A percentile compares a stretch with the other conserved stretches of the same genome.
These are phyloP conservation scores for Pardalotus punctatus DNA, from an alignment of 2,113 vertebrate species.

Conservation along the genomic window DNA sequence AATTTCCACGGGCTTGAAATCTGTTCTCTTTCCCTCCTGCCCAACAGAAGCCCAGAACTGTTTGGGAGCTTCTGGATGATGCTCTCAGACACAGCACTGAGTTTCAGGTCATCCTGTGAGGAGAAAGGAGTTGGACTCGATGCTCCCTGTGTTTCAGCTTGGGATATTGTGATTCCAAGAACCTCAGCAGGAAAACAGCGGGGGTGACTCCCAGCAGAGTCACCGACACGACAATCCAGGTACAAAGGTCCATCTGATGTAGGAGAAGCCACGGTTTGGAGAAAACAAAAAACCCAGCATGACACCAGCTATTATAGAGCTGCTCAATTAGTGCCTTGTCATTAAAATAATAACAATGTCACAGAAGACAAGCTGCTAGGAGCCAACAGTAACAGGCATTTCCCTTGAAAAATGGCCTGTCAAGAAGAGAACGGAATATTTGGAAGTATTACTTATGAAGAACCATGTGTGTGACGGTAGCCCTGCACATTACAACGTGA, in stretches of 20 bases:
- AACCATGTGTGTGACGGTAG: background rate
- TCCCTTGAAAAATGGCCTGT: background rate
- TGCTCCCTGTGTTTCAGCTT: fast-evolving
- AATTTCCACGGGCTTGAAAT: background rate
- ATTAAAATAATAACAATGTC: background rate
- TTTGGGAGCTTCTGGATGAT: background rate
- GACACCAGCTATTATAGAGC: background rate
- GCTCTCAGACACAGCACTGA: background rate
- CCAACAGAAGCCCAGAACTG: background rate
- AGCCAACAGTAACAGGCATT: background rate
- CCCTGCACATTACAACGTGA: fast-evolving
- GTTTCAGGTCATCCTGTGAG: background rate
- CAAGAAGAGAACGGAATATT: fast-evolving
- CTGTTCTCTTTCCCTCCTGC: background rate
- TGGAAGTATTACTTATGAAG: background rate
- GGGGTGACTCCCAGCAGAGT: background rate
- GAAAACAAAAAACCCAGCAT: background rate
- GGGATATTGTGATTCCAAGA: background rate
- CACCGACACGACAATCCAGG: background rate
- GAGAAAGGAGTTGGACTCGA: background rate
- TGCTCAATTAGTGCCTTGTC: background rate
- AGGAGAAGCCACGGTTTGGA: background rate
- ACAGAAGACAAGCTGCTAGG: background rate
- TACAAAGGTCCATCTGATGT: background rate
- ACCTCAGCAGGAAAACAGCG: background rate